Evolutionary conservation across 2,113 vertebrate genomes (phyloP).

Genomic region (Corvus cornix): DNA sequence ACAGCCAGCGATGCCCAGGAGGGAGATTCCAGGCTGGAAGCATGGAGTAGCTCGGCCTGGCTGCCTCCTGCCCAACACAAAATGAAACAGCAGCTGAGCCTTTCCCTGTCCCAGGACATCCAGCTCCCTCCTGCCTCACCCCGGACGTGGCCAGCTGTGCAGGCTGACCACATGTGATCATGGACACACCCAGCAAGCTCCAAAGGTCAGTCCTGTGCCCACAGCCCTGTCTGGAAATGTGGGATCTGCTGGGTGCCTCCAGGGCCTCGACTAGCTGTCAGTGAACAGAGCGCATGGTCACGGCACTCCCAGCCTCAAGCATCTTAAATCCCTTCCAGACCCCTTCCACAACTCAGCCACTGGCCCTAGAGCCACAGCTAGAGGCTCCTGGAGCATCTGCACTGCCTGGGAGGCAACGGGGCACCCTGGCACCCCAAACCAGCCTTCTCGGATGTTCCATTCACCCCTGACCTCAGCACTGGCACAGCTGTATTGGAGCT

Average conservation of each 20-base stretch:
- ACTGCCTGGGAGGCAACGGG: not conserved
- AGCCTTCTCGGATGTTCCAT: fast-evolving
- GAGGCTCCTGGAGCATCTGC: not conserved
- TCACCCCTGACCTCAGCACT: not conserved
- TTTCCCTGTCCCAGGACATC: not conserved
- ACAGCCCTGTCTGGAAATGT: not conserved
- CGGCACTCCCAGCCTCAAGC: not conserved
- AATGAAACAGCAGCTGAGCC: not conserved
- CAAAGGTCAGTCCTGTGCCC: not conserved
- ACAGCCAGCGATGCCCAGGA: not conserved
- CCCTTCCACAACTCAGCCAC: not conserved
- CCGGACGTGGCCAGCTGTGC: fast-evolving
- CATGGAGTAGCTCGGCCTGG: not conserved
- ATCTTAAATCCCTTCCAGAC: not conserved
- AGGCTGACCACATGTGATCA: not conserved
- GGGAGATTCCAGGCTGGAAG: not conserved
- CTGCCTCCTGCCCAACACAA: not conserved
- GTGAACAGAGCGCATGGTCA: not conserved
- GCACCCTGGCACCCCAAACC: not conserved
- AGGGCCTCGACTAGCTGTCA: not conserved
- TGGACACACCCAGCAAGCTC: not conserved
- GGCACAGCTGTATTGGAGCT: not conserved
- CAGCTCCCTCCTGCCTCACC: not conserved
- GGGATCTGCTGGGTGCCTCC: not conserved
- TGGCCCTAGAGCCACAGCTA: not conserved